phyloP scores from a whole-genome alignment of 2,113 vertebrate species.

The Thomomys bottae region DNA sequence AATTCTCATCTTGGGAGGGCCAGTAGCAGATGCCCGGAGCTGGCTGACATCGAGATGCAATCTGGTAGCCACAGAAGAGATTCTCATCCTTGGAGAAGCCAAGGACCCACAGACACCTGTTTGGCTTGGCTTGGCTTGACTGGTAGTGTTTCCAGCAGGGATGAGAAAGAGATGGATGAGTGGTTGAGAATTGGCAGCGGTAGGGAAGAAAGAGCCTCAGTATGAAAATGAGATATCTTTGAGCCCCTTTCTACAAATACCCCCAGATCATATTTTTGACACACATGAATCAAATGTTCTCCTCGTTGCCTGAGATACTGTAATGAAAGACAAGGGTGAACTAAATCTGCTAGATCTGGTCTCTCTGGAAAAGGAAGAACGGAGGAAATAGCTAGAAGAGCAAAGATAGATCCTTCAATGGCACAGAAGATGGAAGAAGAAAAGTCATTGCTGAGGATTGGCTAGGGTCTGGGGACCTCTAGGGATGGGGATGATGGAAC shows the following conservation, averaged over 20 bases:
- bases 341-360: background rate
- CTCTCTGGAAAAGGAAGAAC: background rate
- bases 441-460: background rate
- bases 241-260: background rate
- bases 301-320: background rate
- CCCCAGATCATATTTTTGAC: background rate
- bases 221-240: background rate
- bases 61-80: slow-evolving; percentile 69
- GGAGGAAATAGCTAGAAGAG: background rate
- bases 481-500: background rate
- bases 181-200: slow-evolving; percentile 9
- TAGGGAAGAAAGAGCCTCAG: background rate
- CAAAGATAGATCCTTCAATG: background rate
- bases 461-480: background rate
- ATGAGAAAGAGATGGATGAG: background rate
- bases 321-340: background rate
- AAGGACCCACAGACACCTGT: slow-evolving; percentile 61
- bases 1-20: slow-evolving; percentile 65
- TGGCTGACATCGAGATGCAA: slow-evolving; percentile 54
- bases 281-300: background rate
- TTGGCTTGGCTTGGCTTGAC: slow-evolving; percentile 47
- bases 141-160: slow-evolving; percentile 51
- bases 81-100: background rate
- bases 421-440: background rate
- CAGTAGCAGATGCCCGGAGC: slow-evolving; percentile 41